Percentiles rank a stretch among this genome's conserved stretches.
Conservation (phyloP, 1,140 invertebrate genomes). For the Halotydeus destructor region DNA sequence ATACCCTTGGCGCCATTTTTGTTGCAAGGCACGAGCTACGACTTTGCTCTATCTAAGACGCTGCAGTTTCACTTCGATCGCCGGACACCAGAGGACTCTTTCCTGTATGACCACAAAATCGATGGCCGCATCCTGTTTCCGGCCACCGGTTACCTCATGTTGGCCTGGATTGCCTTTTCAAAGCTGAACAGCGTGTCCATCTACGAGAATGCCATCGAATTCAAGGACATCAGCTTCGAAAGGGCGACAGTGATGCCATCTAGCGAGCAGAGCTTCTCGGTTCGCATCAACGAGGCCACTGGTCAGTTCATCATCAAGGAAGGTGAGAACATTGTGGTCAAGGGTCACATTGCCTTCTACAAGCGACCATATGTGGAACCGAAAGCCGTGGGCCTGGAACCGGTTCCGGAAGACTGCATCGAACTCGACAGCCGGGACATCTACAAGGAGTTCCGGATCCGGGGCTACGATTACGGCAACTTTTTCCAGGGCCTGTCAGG, state of each 20-base stretch:
- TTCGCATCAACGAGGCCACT: constrained; percentile 64
- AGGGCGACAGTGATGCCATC: constrained; percentile 74
- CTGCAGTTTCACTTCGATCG: constrained; percentile 13
- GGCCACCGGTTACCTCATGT: constrained; percentile 73
- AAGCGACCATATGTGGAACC: constrained; percentile 19
- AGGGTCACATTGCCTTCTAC: constrained; percentile 44
- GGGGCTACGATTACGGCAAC: constrained; percentile 81
- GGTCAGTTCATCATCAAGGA: constrained; percentile 84
- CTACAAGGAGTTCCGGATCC: constrained; percentile 76
- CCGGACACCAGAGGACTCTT: constrained; percentile 31
- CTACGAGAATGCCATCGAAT: constrained; percentile 45
- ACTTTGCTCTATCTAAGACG: too few species aligned
- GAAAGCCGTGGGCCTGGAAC: constrained; percentile 16
- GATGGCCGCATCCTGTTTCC: constrained; percentile 88
- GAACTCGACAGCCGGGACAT: constrained; percentile 48
- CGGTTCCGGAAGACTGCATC: constrained; percentile 25
- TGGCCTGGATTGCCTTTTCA: constrained; percentile 79
- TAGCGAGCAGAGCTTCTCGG: constrained; percentile 28
- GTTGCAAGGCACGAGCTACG: too few species aligned
- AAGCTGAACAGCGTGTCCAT: constrained; percentile 49
- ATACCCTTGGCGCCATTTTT: too few species aligned
- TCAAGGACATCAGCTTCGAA: constrained; percentile 69
- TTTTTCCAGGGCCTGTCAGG: constrained; percentile 56
- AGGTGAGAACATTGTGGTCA: constrained; percentile 52
- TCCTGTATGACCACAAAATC: constrained; percentile 63